A percentile compares a stretch with the other conserved stretches of the same genome.
These are phyloP conservation scores for Nyctereutes procyonoides DNA, from an alignment of 2,113 vertebrate species.

Conservation along the genomic window DNA sequence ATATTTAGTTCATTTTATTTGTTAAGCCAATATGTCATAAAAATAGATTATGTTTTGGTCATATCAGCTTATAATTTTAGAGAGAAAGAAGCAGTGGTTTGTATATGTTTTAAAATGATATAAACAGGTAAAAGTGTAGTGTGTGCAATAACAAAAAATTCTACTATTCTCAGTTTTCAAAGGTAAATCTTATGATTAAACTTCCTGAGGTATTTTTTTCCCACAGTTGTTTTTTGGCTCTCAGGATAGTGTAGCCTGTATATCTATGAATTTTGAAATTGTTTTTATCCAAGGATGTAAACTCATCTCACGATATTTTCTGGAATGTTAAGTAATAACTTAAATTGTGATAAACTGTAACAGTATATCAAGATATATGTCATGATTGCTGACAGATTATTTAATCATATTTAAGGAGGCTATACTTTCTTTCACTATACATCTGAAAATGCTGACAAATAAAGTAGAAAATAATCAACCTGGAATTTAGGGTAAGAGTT, in stretches of 20 bases:
- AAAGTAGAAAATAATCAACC: not conserved
- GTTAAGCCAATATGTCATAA: not conserved
- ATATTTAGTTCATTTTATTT: slow-evolving; percentile 4
- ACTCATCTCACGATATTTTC: not conserved
- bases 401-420: not conserved
- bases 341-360: not conserved
- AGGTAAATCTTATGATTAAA: not conserved
- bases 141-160: not conserved
- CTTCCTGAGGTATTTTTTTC: not conserved
- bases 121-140: not conserved
- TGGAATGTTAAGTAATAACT: not conserved
- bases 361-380: not conserved
- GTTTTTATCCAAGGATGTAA: not conserved
- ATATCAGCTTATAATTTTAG: not conserved
- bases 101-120: not conserved
- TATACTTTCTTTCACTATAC: not conserved
- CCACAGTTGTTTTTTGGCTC: not conserved
- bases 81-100: not conserved
- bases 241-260: not conserved
- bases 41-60: not conserved
- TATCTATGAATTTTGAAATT: not conserved
- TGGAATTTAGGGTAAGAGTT: not conserved
- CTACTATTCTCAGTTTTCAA: not conserved
- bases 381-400: not conserved
- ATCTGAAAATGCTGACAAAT: not conserved